These are phyloP conservation scores for Cryptomyrus ogoouensis DNA, from an alignment of 2,113 vertebrate genomes.

Conservation along the genomic window DNA sequence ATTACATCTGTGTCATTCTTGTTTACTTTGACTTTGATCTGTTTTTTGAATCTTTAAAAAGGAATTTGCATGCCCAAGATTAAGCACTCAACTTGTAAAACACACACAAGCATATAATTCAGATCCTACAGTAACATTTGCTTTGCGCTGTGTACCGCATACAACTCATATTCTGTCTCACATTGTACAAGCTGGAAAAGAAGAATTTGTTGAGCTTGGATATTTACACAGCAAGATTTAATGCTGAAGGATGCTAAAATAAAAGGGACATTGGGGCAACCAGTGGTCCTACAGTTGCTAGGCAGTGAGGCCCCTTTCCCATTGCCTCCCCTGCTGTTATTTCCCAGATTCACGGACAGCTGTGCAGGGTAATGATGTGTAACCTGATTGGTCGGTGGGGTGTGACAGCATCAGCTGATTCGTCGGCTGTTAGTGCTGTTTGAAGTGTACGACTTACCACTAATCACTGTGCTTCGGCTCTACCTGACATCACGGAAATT, in stretches of 20 bases:
- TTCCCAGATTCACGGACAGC: background rate
- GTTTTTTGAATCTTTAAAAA: background rate
- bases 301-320: background rate
- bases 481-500: constrained; percentile 4
- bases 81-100: background rate
- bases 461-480: background rate
- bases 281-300: background rate
- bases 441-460: background rate
- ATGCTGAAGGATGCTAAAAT: background rate
- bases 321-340: background rate
- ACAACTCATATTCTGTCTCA: background rate
- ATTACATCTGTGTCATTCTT: background rate
- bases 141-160: background rate
- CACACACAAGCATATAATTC: background rate
- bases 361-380: background rate
- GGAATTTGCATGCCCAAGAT: background rate
- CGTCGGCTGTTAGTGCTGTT: background rate
- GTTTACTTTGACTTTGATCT: background rate
- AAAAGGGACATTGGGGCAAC: background rate
- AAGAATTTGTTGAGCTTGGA: background rate
- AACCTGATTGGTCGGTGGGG: background rate
- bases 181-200: background rate
- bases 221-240: background rate
- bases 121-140: background rate
- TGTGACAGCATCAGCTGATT: background rate